Evolutionary conservation across 2,888 invertebrate genomes (phyloP).

Genomic region (Agapostemon virescens): DNA sequence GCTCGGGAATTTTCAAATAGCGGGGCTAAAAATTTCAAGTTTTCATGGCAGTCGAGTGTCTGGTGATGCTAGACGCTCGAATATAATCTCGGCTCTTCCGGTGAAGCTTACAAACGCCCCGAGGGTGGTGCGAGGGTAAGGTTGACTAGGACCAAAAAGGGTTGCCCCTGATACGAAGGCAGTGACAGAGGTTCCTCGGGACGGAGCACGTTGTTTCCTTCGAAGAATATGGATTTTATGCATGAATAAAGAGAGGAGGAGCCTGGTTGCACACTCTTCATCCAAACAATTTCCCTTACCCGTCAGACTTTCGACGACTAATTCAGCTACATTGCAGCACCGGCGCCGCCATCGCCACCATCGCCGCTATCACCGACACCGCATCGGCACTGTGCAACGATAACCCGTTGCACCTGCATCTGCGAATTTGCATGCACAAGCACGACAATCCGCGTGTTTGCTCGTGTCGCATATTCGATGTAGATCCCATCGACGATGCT

Average conservation of each 20-base stretch:
- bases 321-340: constrained; percentile 57
- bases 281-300: constrained; percentile 23
- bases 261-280: constrained; percentile 26
- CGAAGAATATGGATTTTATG: constrained; percentile 78
- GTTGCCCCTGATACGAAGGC: constrained; percentile 62
- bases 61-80: constrained; percentile 35
- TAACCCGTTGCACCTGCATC: constrained; percentile 50
- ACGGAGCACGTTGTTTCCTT: constrained; percentile 73
- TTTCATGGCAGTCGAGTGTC: constrained; percentile 32
- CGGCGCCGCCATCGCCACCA: constrained; percentile 3
- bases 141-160: constrained; percentile 67
- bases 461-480: constrained; percentile 63
- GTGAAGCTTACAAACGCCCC: constrained; percentile 47
- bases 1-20: constrained; percentile 34
- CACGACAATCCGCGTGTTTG: constrained; percentile 65
- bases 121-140: constrained; percentile 57
- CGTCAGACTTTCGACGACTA: constrained; percentile 56
- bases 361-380: background rate
- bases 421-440: constrained; percentile 67
- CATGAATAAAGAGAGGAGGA: constrained; percentile 69
- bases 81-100: constrained; percentile 43
- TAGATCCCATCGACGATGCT: constrained; percentile 38
- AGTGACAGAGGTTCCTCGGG: constrained; percentile 67
- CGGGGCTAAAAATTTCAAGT: constrained; percentile 43
- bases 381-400: constrained; percentile 25